Evolutionary conservation across 2,888 invertebrate genomes (phyloP), one percentile per base, ranked within the genome.

Genomic region (Drosophila mettleri): DNA sequence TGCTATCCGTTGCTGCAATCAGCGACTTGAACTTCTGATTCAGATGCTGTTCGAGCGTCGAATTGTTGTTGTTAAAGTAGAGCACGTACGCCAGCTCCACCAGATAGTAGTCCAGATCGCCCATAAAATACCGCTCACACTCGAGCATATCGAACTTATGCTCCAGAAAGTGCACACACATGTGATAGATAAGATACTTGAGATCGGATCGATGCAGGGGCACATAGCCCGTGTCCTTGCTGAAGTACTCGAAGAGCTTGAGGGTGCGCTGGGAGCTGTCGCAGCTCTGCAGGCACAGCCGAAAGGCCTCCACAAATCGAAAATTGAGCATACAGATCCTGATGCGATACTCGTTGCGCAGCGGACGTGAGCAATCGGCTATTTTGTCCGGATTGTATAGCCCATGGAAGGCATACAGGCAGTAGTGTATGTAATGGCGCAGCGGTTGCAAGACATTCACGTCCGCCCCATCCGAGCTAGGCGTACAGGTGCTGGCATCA

Each of bases 221-320:
- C 59, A 92, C 92, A 59, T 92, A 91, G 60, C 91, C 91, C 20
- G 92, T 91, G 59, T 92, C 92, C 85, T 92, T 92, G 76, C 92
- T 92, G 64, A 92, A 92, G 80, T 92, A 92, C 84, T 92, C 92
- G 66, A 92, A 92, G 10, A 92, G 83, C 86, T 92, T 92, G 0
- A 92, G 83, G 4, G 92, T 87, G 51, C 90, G 90, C 53, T 88
- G 81, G 36, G 90, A 79, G 38, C 59, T 90, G 48, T 83, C 82
- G 53, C 91, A 91, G 68, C 89, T 90, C 7, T 84, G 86, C 67
- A 92, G 82, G 62, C 92, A 92, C 27, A 92, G 80, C 49, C 85
- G 87, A 49, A 92, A 92, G 20, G 92, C 92, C 64, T 92, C 92
- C 27, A 92, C 87, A 59, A 91, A 92, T 63, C 91, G 89, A 62